Evolutionary conservation across 2,797 vertebrate genomes (phyloP).

Genomic region (Tarsius wallacei): DNA sequence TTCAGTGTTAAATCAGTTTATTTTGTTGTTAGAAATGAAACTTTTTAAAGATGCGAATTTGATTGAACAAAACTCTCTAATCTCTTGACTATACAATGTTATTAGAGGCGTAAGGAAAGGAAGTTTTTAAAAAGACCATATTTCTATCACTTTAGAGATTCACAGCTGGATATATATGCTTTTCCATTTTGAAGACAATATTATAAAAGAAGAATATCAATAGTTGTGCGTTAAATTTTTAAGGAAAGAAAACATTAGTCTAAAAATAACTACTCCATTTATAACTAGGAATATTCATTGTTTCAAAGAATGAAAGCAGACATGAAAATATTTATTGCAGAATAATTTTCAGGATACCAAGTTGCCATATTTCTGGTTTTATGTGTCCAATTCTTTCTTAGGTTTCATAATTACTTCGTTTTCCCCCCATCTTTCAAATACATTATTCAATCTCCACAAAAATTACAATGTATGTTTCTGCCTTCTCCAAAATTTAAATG

Average conservation of each 20-base stretch:
- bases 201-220: neutral
- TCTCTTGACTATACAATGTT: neutral
- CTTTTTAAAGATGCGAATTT: neutral
- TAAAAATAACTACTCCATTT: neutral
- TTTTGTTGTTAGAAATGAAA: neutral
- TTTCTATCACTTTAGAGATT: neutral
- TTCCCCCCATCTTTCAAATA: constrained; percentile 14
- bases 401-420: neutral
- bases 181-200: neutral
- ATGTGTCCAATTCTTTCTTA: neutral
- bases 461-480: constrained; percentile 38
- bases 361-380: neutral
- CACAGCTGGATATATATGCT: neutral
- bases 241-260: neutral
- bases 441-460: constrained; percentile 58
- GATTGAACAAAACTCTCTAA: neutral
- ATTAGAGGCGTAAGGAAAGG: neutral
- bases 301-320: neutral
- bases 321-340: neutral
- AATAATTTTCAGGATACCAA: neutral
- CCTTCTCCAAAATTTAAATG: constrained; percentile 65
- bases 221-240: neutral
- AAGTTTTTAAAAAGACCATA: neutral
- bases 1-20: neutral
- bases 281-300: neutral